A percentile compares a stretch with the other conserved stretches of the same genome.
Evolutionary conservation across 2,888 invertebrate genomes (phyloP).

Genomic region (Alitta virens): DNA sequence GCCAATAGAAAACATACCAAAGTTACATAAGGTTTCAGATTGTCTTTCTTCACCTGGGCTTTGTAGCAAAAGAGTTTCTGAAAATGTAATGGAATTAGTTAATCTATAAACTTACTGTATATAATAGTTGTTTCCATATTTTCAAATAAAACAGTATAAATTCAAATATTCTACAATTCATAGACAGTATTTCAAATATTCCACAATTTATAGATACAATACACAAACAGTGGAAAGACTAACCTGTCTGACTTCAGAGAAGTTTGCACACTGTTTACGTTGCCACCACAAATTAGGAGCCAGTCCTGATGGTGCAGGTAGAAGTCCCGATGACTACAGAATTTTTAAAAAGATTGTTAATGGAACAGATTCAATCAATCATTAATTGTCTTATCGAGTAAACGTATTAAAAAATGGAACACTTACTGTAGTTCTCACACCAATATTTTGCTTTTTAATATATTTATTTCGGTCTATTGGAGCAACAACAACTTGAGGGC

Average conservation of each 20-base stretch:
- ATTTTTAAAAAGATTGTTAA: no score
- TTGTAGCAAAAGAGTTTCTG: neutral
- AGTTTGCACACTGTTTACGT: neutral
- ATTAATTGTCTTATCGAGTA: no score
- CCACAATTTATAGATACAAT: no score
- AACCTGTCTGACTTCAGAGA: neutral
- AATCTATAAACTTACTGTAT: no score
- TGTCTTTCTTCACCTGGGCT: neutral
- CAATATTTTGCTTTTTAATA: neutral
- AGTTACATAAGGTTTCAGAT: neutral
- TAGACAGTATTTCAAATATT: neutral
- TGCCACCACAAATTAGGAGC: neutral
- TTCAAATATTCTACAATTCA: neutral
- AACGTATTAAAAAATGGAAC: no score
- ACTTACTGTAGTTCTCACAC: neutral
- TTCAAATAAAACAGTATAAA: neutral
- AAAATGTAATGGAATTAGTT: no score
- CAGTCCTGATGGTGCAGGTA: neutral
- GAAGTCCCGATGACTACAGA: neutral
- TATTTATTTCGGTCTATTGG: neutral
- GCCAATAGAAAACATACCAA: no score
- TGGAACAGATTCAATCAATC: no score
- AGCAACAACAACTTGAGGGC: neutral
- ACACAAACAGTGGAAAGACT: no score
- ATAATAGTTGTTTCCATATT: no score